These are phyloP conservation scores for Protomyctophum bolini DNA, from an alignment of 2,113 vertebrate genomes.

Conservation along the genomic window DNA sequence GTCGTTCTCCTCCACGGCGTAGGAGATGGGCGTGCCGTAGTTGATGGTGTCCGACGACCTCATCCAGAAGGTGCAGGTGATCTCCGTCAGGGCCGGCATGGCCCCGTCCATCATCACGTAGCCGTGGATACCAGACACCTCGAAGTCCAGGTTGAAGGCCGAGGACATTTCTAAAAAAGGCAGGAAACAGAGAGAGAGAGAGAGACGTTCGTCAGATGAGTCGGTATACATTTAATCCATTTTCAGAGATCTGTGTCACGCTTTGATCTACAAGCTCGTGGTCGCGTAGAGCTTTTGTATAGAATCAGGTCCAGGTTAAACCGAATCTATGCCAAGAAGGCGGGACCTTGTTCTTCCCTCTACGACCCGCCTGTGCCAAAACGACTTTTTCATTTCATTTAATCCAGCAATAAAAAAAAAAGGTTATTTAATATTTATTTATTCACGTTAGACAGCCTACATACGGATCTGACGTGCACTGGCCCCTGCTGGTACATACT, in stretches of 20 bases:
- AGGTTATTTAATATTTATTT: neutral
- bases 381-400: neutral
- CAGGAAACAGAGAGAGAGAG: conserved; percentile 50
- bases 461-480: no score
- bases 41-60: conserved; percentile 89
- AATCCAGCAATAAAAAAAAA: neutral
- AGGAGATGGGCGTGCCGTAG: conserved; percentile 95
- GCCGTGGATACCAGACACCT: conserved; percentile 94
- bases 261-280: no score
- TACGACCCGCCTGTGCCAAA: no score
- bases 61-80: conserved; percentile 98
- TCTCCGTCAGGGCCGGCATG: conserved; percentile 86
- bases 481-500: no score
- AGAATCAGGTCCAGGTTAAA: no score
- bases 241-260: no score
- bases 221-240: neutral
- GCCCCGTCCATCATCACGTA: conserved; percentile 91
- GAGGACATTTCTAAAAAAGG: conserved; percentile 89
- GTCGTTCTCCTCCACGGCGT: conserved; percentile 92
- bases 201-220: conserved; percentile 7
- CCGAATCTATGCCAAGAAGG: no score
- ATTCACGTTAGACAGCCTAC: no score
- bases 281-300: no score
- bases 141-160: conserved; percentile 96
- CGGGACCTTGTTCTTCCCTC: no score